These are phyloP conservation scores for Pollimyrus isidori DNA, from an alignment of 2,113 vertebrate genomes.

Conservation along the genomic window DNA sequence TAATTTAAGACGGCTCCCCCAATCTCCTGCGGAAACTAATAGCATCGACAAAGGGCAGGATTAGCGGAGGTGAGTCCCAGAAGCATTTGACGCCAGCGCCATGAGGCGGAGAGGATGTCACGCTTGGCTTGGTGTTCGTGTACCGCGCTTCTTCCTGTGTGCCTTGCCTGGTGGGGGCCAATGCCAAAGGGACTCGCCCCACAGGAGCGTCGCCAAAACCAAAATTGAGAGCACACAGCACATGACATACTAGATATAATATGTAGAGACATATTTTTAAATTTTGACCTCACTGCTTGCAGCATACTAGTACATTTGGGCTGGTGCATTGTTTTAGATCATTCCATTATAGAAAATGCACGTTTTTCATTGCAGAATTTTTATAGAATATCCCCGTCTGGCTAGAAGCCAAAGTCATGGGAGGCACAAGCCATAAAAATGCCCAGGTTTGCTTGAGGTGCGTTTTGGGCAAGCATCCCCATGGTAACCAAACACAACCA, in stretches of 20 bases:
- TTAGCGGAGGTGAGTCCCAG: not conserved
- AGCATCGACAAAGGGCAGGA: not conserved
- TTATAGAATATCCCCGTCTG: constrained; percentile 6
- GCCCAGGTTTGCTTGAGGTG: constrained; percentile 23
- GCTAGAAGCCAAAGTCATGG: constrained; percentile 25
- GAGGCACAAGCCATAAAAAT: constrained; percentile 24
- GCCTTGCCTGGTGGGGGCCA: not conserved
- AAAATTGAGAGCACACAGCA: not conserved
- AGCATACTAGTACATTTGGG: not conserved
- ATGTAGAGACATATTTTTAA: not conserved
- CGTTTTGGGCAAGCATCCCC: constrained; percentile 29
- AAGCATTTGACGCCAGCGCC: not conserved
- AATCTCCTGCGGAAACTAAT: not conserved
- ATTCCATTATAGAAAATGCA: not conserved
- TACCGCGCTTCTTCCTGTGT: not conserved
- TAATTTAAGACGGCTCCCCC: not conserved
- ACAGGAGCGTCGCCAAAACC: not conserved
- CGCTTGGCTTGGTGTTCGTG: not conserved
- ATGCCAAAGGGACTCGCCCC: not conserved
- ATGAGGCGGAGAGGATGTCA: not conserved
- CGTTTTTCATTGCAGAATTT: not conserved
- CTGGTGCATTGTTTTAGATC: not conserved
- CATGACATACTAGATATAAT: not conserved
- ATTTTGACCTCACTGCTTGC: not conserved
- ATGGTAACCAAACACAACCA: constrained; percentile 39